These are phyloP conservation scores for Himalopsyche kuldschensis DNA, from an alignment of 2,888 invertebrate genomes.

Conservation along the genomic window DNA sequence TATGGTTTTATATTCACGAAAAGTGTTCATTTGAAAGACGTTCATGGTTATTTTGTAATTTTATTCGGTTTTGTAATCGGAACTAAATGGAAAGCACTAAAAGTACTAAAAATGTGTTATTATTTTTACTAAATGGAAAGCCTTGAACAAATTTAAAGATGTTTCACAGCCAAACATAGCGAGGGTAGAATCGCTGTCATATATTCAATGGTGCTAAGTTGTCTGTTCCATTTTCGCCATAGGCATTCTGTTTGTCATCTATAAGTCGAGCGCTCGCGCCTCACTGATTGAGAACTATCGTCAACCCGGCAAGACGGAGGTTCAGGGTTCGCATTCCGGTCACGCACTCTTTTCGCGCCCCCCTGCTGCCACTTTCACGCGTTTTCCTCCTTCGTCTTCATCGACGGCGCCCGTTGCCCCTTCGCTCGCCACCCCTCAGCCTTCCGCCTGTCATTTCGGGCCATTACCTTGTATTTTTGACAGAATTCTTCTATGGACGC, in stretches of 20 bases:
- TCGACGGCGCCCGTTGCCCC: neutral
- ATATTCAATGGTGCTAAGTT: too few species aligned
- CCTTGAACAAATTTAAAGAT: too few species aligned
- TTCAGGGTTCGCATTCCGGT: neutral
- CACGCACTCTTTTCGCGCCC: slow-evolving; percentile 1
- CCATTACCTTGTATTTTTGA: slow-evolving; percentile 1
- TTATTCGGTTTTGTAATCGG: too few species aligned
- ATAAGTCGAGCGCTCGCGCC: neutral
- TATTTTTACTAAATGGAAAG: too few species aligned
- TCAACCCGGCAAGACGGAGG: neutral
- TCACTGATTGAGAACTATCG: neutral
- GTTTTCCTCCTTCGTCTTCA: neutral
- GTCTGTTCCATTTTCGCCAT: neutral
- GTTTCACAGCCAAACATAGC: too few species aligned
- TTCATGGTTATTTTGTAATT: too few species aligned
- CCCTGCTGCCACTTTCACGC: neutral
- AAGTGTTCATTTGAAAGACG: too few species aligned
- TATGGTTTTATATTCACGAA: too few species aligned
- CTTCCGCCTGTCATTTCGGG: neutral
- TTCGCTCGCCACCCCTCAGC: neutral
- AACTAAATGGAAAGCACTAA: too few species aligned
- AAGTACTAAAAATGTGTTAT: too few species aligned
- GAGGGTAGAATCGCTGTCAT: too few species aligned
- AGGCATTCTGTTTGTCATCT: neutral
- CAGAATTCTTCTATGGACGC: neutral